Conservation (phyloP, 1,140 invertebrate species). For the Apis dorsata region DNA sequence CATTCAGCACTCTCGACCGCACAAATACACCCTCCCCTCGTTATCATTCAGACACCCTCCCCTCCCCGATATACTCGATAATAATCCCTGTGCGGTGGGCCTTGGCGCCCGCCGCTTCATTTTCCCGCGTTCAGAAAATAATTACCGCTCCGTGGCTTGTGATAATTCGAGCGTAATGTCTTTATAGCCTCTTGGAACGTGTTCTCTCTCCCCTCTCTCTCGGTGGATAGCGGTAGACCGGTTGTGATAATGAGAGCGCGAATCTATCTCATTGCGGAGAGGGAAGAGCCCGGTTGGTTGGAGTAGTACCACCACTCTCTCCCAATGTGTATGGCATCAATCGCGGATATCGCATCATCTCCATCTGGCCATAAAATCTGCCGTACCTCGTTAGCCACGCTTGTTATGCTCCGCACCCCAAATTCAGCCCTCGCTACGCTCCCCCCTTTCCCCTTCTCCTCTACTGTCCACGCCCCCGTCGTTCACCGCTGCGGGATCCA, state of each 20-base stretch:
- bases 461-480: neutral
- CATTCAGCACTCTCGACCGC: neutral
- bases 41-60: neutral
- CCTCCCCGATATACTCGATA: neutral
- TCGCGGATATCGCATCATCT: conserved; percentile 76
- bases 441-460: no score
- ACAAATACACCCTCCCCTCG: neutral
- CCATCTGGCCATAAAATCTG: conserved; percentile 78
- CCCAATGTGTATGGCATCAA: conserved; percentile 67
- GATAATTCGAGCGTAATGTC: conserved; percentile 52
- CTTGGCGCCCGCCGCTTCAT: conserved; percentile 4
- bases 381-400: conserved; percentile 77
- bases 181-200: conserved; percentile 26
- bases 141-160: conserved; percentile 30
- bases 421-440: conserved; percentile 54
- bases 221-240: conserved; percentile 19
- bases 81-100: neutral
- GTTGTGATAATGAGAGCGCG: conserved; percentile 55
- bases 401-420: conserved; percentile 74
- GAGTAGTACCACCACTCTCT: neutral
- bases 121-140: conserved; percentile 43
- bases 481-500: neutral
- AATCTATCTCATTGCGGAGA: conserved; percentile 55
- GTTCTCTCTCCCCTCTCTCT: conserved; percentile 15
- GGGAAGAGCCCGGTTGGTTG: conserved; percentile 42